Evolutionary conservation across 1,140 invertebrate genomes (phyloP).

Genomic region (Drosophila aff.): DNA sequence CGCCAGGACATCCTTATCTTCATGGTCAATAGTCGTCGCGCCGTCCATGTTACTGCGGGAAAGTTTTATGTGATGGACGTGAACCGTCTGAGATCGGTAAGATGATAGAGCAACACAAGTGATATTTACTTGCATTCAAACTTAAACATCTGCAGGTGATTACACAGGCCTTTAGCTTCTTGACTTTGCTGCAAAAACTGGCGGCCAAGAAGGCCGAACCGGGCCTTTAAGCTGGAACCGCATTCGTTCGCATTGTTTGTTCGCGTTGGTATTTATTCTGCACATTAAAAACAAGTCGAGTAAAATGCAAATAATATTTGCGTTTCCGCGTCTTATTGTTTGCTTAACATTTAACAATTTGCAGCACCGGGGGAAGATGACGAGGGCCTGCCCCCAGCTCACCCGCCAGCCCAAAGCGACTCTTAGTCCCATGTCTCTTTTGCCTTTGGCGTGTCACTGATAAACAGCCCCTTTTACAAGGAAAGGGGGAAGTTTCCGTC

Average conservation of each 20-base stretch:
- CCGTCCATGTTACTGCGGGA: constrained; percentile 71
- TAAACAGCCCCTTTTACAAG: constrained; percentile 34
- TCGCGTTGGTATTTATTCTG: constrained; percentile 62
- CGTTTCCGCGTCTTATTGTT: constrained; percentile 61
- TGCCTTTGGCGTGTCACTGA: constrained; percentile 60
- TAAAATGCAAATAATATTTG: constrained; percentile 73
- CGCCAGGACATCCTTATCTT: constrained; percentile 73
- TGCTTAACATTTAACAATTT: constrained; percentile 61
- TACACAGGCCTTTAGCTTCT: constrained; percentile 79
- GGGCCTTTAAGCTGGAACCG: constrained; percentile 75
- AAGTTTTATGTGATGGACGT: constrained; percentile 82
- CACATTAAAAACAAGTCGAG: constrained; percentile 76
- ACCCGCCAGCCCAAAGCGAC: background rate
- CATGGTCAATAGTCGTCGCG: constrained; percentile 65
- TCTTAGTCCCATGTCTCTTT: constrained; percentile 24
- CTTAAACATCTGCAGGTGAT: constrained; percentile 58
- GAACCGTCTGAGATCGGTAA: constrained; percentile 69
- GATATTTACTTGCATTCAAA: background rate
- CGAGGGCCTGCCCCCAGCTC: background rate
- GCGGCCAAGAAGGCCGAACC: constrained; percentile 87
- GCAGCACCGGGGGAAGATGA: constrained; percentile 4
- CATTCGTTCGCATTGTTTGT: constrained; percentile 28
- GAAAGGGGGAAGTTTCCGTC: constrained; percentile 2
- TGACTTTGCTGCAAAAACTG: constrained; percentile 86
- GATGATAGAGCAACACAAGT: background rate